Conservation (phyloP, 2,113 vertebrate genomes). For the Microcebus lehilahytsara region DNA sequence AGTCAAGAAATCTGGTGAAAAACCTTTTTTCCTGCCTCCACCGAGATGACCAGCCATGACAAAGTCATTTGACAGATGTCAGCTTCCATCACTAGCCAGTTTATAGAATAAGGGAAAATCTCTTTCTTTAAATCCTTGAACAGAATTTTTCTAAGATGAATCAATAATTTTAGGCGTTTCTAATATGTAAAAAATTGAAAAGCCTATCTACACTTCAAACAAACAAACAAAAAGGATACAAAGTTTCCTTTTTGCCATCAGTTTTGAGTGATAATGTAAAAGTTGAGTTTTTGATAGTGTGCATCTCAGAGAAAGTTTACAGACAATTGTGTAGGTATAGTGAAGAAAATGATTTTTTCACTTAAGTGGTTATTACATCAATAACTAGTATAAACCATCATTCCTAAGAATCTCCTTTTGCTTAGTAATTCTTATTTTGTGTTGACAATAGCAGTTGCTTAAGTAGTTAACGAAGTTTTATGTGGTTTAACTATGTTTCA, state of each 20-base stretch:
- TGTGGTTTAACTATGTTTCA: not conserved
- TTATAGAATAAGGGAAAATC: conserved; percentile 17
- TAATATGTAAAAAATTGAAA: conserved; percentile 55
- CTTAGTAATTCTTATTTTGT: not conserved
- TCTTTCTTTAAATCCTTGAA: conserved; percentile 59
- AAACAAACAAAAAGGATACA: not conserved
- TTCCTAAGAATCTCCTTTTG: not conserved
- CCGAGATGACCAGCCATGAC: not conserved
- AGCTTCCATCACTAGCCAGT: not conserved
- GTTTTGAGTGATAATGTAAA: not conserved
- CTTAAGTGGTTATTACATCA: not conserved
- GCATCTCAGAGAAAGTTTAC: not conserved
- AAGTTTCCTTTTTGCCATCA: not conserved
- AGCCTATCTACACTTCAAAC: not conserved
- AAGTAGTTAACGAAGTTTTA: not conserved
- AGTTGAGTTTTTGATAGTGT: not conserved
- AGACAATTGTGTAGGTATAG: not conserved
- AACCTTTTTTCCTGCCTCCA: not conserved
- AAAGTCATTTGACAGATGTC: not conserved
- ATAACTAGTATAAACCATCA: not conserved
- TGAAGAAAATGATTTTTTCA: not conserved
- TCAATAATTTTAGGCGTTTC: conserved; percentile 54
- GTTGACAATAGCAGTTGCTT: not conserved
- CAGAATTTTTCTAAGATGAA: conserved; percentile 32
- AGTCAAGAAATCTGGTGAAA: not conserved